Conservation (phyloP, 2,888 invertebrate species). For the Nemapogon koenigi region DNA sequence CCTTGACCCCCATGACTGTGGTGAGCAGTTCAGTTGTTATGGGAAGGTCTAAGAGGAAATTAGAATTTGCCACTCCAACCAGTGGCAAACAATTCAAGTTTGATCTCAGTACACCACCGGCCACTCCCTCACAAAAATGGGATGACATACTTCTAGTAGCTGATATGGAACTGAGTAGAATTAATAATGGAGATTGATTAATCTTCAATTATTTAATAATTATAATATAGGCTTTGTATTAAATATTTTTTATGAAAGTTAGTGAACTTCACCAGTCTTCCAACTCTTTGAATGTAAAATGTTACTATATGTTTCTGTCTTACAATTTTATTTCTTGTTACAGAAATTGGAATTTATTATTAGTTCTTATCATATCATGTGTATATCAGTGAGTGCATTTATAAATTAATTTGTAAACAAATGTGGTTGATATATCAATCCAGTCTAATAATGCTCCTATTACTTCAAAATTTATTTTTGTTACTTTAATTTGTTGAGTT, state of each 20-base stretch:
- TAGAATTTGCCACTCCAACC: conserved; percentile 49
- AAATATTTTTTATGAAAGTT: not conserved
- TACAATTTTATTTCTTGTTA: too few species aligned
- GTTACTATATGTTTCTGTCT: too few species aligned
- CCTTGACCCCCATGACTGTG: conserved; percentile 41
- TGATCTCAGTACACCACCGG: conserved; percentile 44
- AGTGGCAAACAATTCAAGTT: conserved; percentile 38
- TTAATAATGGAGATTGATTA: conserved; percentile 41
- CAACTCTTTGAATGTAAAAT: too few species aligned
- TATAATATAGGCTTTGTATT: not conserved
- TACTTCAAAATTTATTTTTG: too few species aligned
- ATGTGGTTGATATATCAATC: too few species aligned
- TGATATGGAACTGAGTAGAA: conserved; percentile 64
- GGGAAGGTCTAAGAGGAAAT: conserved; percentile 50
- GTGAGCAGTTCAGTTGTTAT: conserved; percentile 39
- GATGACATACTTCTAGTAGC: conserved; percentile 64
- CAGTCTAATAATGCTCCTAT: too few species aligned
- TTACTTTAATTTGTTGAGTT: too few species aligned
- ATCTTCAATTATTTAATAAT: not conserved
- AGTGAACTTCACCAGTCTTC: too few species aligned
- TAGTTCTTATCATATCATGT: not conserved
- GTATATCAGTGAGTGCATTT: too few species aligned
- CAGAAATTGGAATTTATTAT: not conserved
- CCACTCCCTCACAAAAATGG: conserved; percentile 59
- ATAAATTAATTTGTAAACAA: too few species aligned